Evolutionary conservation across 1,140 invertebrate species (phyloP), one percentile per base, ranked within the genome.

Genomic region (Brachionus rubens): DNA sequence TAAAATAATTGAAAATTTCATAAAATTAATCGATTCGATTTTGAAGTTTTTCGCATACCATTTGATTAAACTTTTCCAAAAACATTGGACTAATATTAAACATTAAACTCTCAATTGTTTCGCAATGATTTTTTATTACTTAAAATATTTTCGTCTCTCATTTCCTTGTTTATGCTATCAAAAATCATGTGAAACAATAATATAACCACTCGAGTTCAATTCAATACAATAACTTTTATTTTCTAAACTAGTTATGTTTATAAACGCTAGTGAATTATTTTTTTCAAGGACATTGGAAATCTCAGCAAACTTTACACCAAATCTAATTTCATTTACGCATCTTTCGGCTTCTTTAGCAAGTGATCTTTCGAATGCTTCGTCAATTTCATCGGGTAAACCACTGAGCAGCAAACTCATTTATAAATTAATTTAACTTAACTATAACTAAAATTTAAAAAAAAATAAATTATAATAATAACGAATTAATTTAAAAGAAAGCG

Each of bases 41-140:
- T 10, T 21, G 28, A 30, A 62, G 33, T 62, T 62, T 62, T 9
- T 62, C 56, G 33, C 26, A 24, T 7, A 70, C 67, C 26, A 50
- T 16, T 28, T 70, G 16, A 50, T 70, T 70, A 50, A 70, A 70
- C 43, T 47, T 70, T 47, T 70, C 12, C 28, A 16, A 28, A 50
- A 47, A 70, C 33, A 33, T 21, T 30, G 67, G 67, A 33, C 67
- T 70, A 48, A 70, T 70, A 3, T 5, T 43, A 36, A 46, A 33
- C 67, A 70, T 70, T 16, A 70, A 21, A 19, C 26, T 36, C 19
- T 70, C 67, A 24, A 70, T 50, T 48, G 67, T 70, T 30, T 70
- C 67, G 33, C 24, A 70, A 7, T 47, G 14, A 12, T n/a, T 67
- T 67, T 14, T 19, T 36, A n/a, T n/a, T 24, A 5, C 46, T 21